Conservation (phyloP, 2,888 invertebrate species). For the Acronicta psi region DNA sequence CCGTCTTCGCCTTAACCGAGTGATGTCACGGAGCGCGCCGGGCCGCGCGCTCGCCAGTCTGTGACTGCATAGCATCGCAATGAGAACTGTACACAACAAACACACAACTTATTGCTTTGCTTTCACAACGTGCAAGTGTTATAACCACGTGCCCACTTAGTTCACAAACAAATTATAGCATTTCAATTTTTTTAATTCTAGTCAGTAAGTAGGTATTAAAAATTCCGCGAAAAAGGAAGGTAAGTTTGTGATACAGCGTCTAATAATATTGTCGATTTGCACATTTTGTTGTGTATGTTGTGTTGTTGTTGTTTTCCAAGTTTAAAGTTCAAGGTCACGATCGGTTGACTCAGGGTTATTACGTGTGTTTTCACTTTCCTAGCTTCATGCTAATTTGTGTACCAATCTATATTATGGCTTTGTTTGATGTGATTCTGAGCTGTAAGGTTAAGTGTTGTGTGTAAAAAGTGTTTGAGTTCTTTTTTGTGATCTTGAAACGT, state of each 20-base stretch:
- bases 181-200: conserved; percentile 49
- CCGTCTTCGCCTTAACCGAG: conserved; percentile 66
- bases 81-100: conserved; percentile 76
- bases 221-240: conserved; percentile 88
- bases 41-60: conserved; percentile 64
- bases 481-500: conserved; percentile 38
- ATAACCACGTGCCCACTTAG: conserved; percentile 78
- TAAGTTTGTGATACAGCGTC: conserved; percentile 65
- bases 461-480: conserved; percentile 14
- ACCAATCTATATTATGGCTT: not conserved
- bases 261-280: conserved; percentile 17
- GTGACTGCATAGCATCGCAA: conserved; percentile 75
- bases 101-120: conserved; percentile 63
- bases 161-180: conserved; percentile 37
- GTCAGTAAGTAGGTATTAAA: conserved; percentile 70
- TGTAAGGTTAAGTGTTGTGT: conserved; percentile 10
- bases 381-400: conserved; percentile 15
- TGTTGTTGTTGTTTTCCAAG: conserved; percentile 32
- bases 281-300: conserved; percentile 15
- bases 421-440: conserved; percentile 13
- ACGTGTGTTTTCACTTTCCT: conserved; percentile 48
- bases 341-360: conserved; percentile 6
- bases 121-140: conserved; percentile 75
- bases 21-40: conserved; percentile 72
- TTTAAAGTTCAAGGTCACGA: conserved; percentile 48